Conservation (phyloP, 2,888 invertebrate species). For the Chloromyia formosa region DNA sequence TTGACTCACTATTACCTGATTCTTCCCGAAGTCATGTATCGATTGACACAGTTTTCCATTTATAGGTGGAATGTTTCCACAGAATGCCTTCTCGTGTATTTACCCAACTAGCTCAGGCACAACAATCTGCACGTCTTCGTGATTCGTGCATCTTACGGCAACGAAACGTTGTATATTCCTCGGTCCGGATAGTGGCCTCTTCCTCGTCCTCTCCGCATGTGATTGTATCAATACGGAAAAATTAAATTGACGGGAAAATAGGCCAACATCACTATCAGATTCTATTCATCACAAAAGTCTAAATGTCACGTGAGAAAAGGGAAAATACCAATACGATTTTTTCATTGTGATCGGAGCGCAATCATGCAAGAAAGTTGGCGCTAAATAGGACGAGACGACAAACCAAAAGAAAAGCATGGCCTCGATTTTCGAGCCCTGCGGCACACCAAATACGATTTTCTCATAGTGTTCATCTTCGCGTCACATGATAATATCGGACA, state of each 20-base stretch:
- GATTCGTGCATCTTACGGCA: too few species aligned
- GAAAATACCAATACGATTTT: too few species aligned
- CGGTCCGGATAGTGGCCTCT: too few species aligned
- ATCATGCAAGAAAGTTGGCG: too few species aligned
- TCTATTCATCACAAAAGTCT: constrained; percentile 21
- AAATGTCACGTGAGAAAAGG: constrained; percentile 26
- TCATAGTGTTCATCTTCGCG: background rate
- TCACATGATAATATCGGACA: too few species aligned
- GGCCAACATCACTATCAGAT: background rate
- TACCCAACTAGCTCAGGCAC: too few species aligned
- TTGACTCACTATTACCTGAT: background rate
- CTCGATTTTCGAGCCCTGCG: background rate
- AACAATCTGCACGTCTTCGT: too few species aligned
- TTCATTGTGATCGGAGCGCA: too few species aligned
- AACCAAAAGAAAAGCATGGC: background rate
- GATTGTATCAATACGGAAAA: background rate
- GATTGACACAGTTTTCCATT: constrained; percentile 35
- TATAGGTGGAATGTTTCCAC: constrained; percentile 27
- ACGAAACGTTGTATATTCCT: too few species aligned
- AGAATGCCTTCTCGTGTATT: background rate
- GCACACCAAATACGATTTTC: background rate
- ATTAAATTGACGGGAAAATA: background rate
- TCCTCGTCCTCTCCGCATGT: too few species aligned
- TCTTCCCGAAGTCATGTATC: constrained; percentile 17
- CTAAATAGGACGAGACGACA: too few species aligned